Conservation (phyloP, 2,797 vertebrate genomes). For the Pempheris klunzingeri region DNA sequence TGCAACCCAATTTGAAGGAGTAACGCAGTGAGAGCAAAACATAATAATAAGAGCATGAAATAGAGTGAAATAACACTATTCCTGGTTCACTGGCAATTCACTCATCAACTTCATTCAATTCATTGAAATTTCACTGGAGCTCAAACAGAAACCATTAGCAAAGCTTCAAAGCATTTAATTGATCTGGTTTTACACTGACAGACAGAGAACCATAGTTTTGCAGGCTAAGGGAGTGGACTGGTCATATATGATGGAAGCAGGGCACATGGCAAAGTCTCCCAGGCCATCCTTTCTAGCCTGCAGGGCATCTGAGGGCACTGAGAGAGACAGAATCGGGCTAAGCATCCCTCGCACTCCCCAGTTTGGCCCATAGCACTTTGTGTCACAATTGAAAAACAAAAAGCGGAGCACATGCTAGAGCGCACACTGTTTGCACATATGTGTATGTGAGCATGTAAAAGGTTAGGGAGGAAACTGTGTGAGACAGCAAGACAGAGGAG, state of each 20-base stretch:
- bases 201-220: background rate
- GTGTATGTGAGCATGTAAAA: slow-evolving; percentile 28
- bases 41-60: slow-evolving; percentile 25
- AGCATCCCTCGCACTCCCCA: slow-evolving; percentile 66
- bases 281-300: slow-evolving; percentile 67
- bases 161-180: slow-evolving; percentile 15
- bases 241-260: slow-evolving; percentile 61
- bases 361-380: slow-evolving; percentile 82
- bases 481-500: slow-evolving; percentile 13
- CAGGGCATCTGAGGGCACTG: slow-evolving; percentile 74
- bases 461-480: slow-evolving; percentile 14
- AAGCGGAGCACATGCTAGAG: slow-evolving; percentile 76
- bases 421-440: slow-evolving; percentile 63
- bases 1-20: slow-evolving; percentile 41
- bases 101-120: too few species aligned
- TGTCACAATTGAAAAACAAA: slow-evolving; percentile 81
- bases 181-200: slow-evolving; percentile 16
- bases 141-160: slow-evolving; percentile 33
- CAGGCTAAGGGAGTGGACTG: slow-evolving; percentile 23
- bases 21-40: slow-evolving; percentile 33
- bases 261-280: slow-evolving; percentile 67
- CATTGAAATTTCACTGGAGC: slow-evolving; percentile 28
- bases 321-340: slow-evolving; percentile 80
- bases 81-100: slow-evolving; percentile 38
- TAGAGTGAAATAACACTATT: slow-evolving; percentile 39